Evolutionary conservation across 2,113 vertebrate species (phyloP).

Genomic region (Ibidorhyncha struthersii): DNA sequence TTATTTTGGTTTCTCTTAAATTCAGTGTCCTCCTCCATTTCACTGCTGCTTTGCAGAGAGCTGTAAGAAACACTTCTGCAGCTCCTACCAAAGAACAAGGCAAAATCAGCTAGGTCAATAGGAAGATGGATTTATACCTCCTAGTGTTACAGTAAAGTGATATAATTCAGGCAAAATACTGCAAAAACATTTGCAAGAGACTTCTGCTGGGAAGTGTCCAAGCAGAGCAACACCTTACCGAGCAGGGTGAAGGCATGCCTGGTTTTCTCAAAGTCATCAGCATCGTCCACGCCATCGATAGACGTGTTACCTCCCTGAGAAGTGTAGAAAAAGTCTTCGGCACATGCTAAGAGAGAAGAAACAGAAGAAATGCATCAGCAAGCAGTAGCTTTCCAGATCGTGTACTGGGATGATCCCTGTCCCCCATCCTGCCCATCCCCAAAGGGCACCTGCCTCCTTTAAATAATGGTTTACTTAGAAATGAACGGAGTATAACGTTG

Average conservation of each 20-base stretch:
- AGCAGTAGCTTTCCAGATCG: fast-evolving
- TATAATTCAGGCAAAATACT: neutral
- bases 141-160: neutral
- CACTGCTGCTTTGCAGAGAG: neutral
- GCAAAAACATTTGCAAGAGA: neutral
- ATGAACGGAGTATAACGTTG: neutral
- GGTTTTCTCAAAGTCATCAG: conserved; percentile 87
- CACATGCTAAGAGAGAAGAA: conserved; percentile 73
- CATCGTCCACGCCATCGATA: conserved; percentile 87
- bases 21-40: neutral
- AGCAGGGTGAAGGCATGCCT: conserved; percentile 87
- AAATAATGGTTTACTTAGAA: neutral
- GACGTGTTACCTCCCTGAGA: conserved; percentile 85
- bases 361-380: neutral
- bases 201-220: neutral
- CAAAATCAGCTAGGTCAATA: neutral
- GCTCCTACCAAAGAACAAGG: neutral
- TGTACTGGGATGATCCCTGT: neutral
- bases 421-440: no score
- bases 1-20: neutral
- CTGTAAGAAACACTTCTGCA: neutral
- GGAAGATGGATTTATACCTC: neutral
- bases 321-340: conserved; percentile 89
- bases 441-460: neutral
- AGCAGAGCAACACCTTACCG: conserved; percentile 75